phyloP scores from a whole-genome alignment of 2,888 invertebrate genomes.

The Cephus pulcher region DNA sequence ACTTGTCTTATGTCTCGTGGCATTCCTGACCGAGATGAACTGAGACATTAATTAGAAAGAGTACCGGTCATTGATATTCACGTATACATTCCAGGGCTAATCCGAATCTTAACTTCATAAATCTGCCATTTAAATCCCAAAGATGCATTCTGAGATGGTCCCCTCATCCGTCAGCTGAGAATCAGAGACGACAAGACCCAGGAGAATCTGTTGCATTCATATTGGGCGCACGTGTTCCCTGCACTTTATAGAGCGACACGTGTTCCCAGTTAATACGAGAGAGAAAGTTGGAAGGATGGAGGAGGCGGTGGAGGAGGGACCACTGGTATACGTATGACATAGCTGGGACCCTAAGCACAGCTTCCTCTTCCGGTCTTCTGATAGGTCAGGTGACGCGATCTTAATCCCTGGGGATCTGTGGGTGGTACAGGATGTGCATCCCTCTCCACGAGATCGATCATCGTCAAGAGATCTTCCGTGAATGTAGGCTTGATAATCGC shows the following conservation, averaged over 20 bases:
- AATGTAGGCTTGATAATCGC: no score
- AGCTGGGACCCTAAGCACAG: slow-evolving; percentile 17
- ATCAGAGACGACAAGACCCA: background rate
- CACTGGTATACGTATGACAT: slow-evolving; percentile 10
- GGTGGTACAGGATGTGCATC: slow-evolving; percentile 38
- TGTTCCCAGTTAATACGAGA: slow-evolving; percentile 25
- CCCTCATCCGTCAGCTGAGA: no score
- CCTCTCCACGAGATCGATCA: background rate
- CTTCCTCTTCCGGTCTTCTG: slow-evolving; percentile 47
- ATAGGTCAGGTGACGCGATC: slow-evolving; percentile 45
- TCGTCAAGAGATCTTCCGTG: no score
- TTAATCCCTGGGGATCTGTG: slow-evolving; percentile 36
- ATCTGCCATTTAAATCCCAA: no score
- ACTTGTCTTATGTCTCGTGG: no score
- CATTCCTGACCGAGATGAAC: no score
- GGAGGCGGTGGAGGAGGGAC: slow-evolving; percentile 23
- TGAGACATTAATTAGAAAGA: no score
- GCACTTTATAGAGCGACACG: slow-evolving; percentile 33
- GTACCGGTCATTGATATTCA: no score
- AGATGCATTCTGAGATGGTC: no score
- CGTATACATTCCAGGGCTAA: no score
- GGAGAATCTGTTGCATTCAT: slow-evolving; percentile 20
- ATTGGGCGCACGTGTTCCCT: slow-evolving; percentile 32
- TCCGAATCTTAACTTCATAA: no score
- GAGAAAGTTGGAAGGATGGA: no score